Evolutionary conservation across 37 sponge, comb jelly and placozoan species (phyloP).

Genomic region (Halisarca cf. caerulea): DNA sequence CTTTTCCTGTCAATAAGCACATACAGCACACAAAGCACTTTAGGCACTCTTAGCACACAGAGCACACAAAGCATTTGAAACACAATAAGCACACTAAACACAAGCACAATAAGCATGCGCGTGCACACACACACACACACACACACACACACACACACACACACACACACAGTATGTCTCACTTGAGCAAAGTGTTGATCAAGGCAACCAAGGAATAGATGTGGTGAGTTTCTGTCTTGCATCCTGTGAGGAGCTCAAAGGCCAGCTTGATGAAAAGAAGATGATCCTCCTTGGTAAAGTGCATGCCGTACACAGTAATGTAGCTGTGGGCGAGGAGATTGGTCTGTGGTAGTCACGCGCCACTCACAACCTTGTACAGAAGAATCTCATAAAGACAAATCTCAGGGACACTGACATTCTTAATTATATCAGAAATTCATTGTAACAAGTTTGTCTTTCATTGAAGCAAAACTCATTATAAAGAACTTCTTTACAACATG

Average conservation of each 20-base stretch:
- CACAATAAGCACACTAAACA: no score
- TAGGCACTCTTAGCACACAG: background rate
- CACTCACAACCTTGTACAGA: no score
- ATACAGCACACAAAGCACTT: background rate
- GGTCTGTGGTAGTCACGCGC: no score
- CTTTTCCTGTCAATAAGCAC: slow-evolving; percentile 42
- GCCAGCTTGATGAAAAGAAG: slow-evolving; percentile 71
- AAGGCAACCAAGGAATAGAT: slow-evolving; percentile 41
- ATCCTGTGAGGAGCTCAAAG: slow-evolving; percentile 71
- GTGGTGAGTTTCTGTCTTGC: slow-evolving; percentile 65
- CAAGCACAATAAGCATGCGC: no score
- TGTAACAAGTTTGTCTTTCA: no score
- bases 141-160: background rate
- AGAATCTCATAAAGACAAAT: no score
- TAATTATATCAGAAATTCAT: no score
- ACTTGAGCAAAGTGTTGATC: slow-evolving; percentile 69
- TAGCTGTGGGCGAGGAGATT: slow-evolving; percentile 47
- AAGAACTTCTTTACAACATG: no score
- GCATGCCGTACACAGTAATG: slow-evolving; percentile 69
- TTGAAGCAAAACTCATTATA: no score
- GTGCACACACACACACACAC: background rate
- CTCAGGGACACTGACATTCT: no score
- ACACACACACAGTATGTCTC: no score
- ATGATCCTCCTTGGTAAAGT: slow-evolving; percentile 88
- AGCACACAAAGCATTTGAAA: no score